Percentiles rank a stretch among this genome's conserved stretches.
Evolutionary conservation across 2,113 vertebrate genomes (phyloP).

Genomic region (Mellivora capensis): DNA sequence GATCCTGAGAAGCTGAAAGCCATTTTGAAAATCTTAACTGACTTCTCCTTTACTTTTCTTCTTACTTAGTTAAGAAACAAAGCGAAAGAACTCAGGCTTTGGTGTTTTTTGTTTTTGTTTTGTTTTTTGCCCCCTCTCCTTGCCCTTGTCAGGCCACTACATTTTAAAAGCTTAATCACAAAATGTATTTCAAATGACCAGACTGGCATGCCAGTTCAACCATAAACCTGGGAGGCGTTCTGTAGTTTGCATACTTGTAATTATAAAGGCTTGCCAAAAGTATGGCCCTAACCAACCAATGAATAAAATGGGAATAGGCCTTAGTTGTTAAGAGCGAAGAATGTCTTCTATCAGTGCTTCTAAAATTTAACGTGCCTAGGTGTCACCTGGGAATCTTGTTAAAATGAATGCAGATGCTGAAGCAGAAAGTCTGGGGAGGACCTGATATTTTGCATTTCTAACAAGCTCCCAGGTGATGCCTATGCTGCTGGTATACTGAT

Average conservation of each 20-base stretch:
- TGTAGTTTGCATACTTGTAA: background rate
- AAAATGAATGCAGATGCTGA: conserved; percentile 15
- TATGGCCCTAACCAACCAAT: background rate
- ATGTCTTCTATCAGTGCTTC: background rate
- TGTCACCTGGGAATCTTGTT: conserved; percentile 25
- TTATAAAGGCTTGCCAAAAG: conserved; percentile 29
- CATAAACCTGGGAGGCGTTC: conserved; percentile 29
- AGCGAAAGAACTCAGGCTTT: background rate
- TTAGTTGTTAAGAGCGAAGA: conserved; percentile 1
- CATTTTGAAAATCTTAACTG: conserved; percentile 51
- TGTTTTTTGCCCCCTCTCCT: background rate
- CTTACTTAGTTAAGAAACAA: conserved; percentile 12
- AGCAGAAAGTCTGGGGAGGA: background rate
- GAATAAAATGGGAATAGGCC: conserved; percentile 5
- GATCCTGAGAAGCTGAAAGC: conserved; percentile 34
- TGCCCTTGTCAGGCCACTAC: background rate
- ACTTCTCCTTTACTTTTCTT: conserved; percentile 20
- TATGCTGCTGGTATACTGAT: background rate
- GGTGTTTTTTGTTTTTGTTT: background rate
- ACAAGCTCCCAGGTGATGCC: conserved; percentile 44
- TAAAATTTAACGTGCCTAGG: background rate
- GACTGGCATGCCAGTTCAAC: background rate
- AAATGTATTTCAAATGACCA: conserved; percentile 45
- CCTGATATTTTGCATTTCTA: conserved; percentile 41
- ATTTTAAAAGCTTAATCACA: conserved; percentile 39